Base-by-base conservation (phyloP, 2,113 vertebrate genomes). In the Ophthalmolycus amberensis region DNA sequence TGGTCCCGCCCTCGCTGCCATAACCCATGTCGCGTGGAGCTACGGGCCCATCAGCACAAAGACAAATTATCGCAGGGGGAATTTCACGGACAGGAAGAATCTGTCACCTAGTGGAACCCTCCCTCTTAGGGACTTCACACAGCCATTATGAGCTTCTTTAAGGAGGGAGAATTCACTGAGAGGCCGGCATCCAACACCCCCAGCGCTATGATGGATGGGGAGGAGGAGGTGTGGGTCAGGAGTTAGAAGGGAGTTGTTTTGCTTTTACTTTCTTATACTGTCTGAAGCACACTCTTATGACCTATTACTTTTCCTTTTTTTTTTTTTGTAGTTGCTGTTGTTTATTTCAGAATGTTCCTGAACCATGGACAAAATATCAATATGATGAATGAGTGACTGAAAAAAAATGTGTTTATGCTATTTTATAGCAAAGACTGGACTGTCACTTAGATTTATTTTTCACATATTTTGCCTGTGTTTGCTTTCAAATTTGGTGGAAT, bases 11-110 rank as follows among this genome's bases (percentile, higher is more conserved):
- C 91, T 96, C 94, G 71, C 92, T 92, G 88, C 94, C 94, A 95
- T 94, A 95, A 94, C 92, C 91, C 88, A 94, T 77, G 85, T 95
- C 95, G 95, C 88, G 94, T 93, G 95, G 94, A 96, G 94, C 95
- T 95, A 94, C 92, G 91, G 92, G 94, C 93, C 96, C 94, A 95
- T 96, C 94, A 95, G 95, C 96, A 95, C 95, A 98, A 97, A 97
- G 96, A 97, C 96, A 98, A 98, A 98, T 96, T 96, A 95, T 95
- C 94, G 93, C 91, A 92, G 87, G 92, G 89, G 82, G 96, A 96
- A 95, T 97, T 96, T 94, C 93, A 95, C 85, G 90, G 95, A 94
- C 93, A 93, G 93, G 94, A 93, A 92, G 95, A 94, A 96, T 95
- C 94, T 95, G 93, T 97, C 96, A 96, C 95, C 91, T 93, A 94